phyloP scores from a whole-genome alignment of 2,113 vertebrate genomes.

The Platycercus adscitus region DNA sequence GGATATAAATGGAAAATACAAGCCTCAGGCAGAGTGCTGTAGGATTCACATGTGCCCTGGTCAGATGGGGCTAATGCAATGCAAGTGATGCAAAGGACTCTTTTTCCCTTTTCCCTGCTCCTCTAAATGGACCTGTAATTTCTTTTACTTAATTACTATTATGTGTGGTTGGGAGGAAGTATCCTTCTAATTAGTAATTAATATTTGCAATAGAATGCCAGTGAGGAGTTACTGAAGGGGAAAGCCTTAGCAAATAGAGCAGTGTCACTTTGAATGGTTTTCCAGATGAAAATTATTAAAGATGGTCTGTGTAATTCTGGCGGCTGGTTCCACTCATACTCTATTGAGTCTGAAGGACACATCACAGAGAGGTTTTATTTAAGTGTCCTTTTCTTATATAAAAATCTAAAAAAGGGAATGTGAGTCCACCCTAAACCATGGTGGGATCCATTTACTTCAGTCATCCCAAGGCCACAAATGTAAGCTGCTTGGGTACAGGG shows the following conservation, averaged over 20 bases:
- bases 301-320: neutral
- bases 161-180: neutral
- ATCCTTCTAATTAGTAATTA: conserved; percentile 20
- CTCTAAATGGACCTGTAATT: neutral
- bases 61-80: neutral
- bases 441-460: neutral
- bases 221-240: neutral
- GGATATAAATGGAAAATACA: neutral
- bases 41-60: neutral
- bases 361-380: neutral
- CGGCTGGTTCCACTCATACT: neutral
- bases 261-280: neutral
- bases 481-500: neutral
- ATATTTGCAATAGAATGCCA: neutral
- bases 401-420: neutral
- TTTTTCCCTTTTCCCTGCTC: neutral
- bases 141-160: conserved; percentile 21
- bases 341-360: neutral
- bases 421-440: neutral
- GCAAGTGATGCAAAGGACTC: neutral
- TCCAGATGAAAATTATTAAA: neutral
- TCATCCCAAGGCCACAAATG: neutral
- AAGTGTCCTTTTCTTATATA: neutral
- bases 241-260: neutral
- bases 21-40: neutral